Evolutionary conservation across 2,113 vertebrate genomes (phyloP).

Genomic region (Pantherophis guttatus): DNA sequence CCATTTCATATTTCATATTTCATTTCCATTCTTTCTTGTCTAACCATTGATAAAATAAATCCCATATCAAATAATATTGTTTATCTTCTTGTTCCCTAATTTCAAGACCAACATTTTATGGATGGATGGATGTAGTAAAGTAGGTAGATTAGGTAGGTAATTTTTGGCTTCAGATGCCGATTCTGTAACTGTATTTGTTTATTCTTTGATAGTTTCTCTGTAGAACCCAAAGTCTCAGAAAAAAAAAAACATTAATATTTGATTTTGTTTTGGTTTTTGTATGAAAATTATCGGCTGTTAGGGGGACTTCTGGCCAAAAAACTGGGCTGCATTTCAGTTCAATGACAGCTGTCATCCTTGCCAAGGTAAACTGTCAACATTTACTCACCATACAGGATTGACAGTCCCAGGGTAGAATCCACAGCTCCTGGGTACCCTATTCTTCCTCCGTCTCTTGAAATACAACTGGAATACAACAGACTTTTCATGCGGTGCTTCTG

Average conservation of each 20-base stretch:
- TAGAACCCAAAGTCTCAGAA: background rate
- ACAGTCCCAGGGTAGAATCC: background rate
- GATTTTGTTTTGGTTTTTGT: background rate
- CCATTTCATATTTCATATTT: too few species aligned
- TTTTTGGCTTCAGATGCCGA: background rate
- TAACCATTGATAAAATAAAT: too few species aligned
- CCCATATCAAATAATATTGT: too few species aligned
- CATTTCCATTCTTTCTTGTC: too few species aligned
- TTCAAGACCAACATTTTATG: background rate
- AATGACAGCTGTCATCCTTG: background rate
- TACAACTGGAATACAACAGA: background rate
- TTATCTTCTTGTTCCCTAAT: too few species aligned
- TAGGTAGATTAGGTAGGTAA: background rate
- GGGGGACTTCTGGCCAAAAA: background rate
- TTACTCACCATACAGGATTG: background rate
- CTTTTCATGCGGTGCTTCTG: background rate
- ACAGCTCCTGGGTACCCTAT: background rate
- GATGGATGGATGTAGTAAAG: background rate
- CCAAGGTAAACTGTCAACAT: background rate
- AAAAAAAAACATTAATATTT: background rate
- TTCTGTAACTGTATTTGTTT: background rate
- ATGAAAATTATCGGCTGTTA: background rate
- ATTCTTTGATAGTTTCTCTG: background rate
- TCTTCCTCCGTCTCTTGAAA: constrained; percentile 5
- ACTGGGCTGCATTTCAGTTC: background rate